A percentile compares a stretch with the other conserved stretches of the same genome.
Conservation (phyloP, 2,113 vertebrate species). For the Theristicus caerulescens region DNA sequence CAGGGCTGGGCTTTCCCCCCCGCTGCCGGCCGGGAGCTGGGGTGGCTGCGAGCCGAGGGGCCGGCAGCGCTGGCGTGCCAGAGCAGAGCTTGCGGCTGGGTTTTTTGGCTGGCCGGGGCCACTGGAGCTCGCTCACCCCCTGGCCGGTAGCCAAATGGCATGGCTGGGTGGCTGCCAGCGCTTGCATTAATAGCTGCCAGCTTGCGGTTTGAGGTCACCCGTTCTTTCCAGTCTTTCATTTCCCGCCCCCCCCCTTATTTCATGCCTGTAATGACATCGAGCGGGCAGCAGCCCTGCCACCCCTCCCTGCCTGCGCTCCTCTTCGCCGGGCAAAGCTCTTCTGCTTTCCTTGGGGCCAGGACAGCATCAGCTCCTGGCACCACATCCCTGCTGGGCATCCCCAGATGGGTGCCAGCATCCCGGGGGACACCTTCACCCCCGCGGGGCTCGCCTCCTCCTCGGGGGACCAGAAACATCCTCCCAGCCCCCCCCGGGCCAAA, state of each 20-base stretch:
- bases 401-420: not conserved
- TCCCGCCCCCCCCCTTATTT: not conserved
- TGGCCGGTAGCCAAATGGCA: constrained; percentile 26
- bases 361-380: fast-evolving
- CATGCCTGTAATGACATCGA: not conserved
- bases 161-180: constrained; percentile 11
- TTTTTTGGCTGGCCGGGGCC: not conserved
- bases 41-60: fast-evolving
- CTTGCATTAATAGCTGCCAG: constrained; percentile 25
- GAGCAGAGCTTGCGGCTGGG: not conserved
- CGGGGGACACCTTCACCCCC: not conserved
- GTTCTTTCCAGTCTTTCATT: constrained; percentile 49
- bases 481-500: not conserved
- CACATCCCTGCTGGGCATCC: fast-evolving
- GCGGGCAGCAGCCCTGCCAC: not conserved
- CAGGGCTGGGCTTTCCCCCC: not conserved
- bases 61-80: fast-evolving
- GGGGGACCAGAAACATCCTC: not conserved
- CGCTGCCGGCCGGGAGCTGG: fast-evolving
- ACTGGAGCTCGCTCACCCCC: not conserved
- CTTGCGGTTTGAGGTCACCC: constrained; percentile 32
- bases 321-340: fast-evolving
- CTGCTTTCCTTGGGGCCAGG: fast-evolving
- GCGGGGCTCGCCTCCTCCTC: not conserved
- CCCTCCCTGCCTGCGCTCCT: not conserved